Base-by-base conservation (phyloP, 2,113 vertebrate species). In the Ondatra zibethicus region DNA sequence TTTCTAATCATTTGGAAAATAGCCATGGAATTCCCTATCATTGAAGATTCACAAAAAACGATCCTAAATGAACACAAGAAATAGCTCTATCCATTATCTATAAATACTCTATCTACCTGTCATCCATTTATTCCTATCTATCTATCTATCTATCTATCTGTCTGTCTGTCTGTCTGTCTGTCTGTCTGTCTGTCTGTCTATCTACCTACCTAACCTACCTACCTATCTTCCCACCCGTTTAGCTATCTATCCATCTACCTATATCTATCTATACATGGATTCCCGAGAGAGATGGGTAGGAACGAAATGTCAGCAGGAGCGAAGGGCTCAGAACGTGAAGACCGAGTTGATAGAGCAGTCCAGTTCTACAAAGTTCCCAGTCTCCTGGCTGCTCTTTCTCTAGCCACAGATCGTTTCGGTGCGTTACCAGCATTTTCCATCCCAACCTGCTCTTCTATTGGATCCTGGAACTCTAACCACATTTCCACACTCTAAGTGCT, bases 21-120 rank as follows among this genome's bases (percentile, higher is more conserved):
- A 82, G 63, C 39, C 65, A 13, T 63, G 45, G 42, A 29, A 61
- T 50, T 68, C 10, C 13, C 3, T 87, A 47, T 27, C 14, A 82
- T n/a, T 19, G 23, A 92, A 86, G 36, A 88, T 10, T 91, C 42
- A 76, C 7, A 89, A 75, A 92, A 93, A 80, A 85, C 13, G 87
- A 19, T 76, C 73, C 5, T 27, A 91, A n/a, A 55, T 82, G 39
- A 33, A 47, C 1, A n/a, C 12, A 91, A 77, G 17, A 82, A 10
- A 66, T 66, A 47, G n/a, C 5, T 86, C 50, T 77, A 16, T 75
- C 39, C 31, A 68, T 75, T 21, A 42, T 39, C 55, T 19, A 58
- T 21, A 58, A 58, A 21, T 58, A n/a, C 68, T n/a, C n/a, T n/a
- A 80, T 36, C 16, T 8, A 25, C n/a, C 50, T 42, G 8, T 47